Evolutionary conservation across 2,888 invertebrate genomes (phyloP).

Genomic region (Drosophila limbata): DNA sequence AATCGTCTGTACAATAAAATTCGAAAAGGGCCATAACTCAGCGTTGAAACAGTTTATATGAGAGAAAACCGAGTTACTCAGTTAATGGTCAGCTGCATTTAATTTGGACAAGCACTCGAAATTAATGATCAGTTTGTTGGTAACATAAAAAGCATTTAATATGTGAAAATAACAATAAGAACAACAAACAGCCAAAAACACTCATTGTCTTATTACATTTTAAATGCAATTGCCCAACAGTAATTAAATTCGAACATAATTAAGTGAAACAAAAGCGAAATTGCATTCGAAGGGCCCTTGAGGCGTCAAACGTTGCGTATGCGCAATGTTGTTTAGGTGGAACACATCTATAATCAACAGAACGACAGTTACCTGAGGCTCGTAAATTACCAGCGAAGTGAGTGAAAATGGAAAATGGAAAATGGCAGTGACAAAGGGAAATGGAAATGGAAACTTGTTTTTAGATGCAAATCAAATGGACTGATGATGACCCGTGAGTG

Average conservation of each 20-base stretch:
- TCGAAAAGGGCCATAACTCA: conserved; percentile 41
- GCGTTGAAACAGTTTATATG: conserved; percentile 8
- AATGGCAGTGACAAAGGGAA: conserved; percentile 16
- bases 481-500: conserved; percentile 21
- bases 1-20: neutral
- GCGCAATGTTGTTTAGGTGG: conserved; percentile 45
- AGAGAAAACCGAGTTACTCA: neutral
- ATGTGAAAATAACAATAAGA: conserved; percentile 25
- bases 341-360: conserved; percentile 12
- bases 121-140: conserved; percentile 64
- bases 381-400: conserved; percentile 31
- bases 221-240: conserved; percentile 51
- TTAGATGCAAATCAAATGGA: conserved; percentile 61
- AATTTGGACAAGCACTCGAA: conserved; percentile 58
- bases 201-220: conserved; percentile 47
- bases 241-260: conserved; percentile 57
- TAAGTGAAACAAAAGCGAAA: conserved; percentile 30
- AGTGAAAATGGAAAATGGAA: conserved; percentile 8
- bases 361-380: conserved; percentile 29
- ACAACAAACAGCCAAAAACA: conserved; percentile 23
- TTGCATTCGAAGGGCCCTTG: conserved; percentile 26
- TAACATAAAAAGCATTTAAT: conserved; percentile 38
- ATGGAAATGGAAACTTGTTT: conserved; percentile 21
- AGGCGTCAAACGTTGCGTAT: conserved; percentile 38
- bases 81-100: conserved; percentile 60